A percentile compares a stretch with the other conserved stretches of the same genome.
Conservation (phyloP, 2,888 invertebrate species). For the Caenorhabditis imperialis region DNA sequence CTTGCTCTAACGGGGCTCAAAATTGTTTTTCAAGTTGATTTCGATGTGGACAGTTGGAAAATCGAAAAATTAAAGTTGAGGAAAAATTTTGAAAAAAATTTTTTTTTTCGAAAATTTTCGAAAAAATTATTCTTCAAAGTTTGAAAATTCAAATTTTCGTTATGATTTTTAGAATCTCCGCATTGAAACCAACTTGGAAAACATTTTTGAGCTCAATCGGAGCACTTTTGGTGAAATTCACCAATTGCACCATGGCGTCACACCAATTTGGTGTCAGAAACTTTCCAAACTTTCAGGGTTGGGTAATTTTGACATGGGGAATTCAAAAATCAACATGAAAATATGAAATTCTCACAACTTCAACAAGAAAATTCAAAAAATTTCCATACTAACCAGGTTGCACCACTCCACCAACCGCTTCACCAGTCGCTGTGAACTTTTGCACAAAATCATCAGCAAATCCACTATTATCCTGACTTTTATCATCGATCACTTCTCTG, state of each 20-base stretch:
- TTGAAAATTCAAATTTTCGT: too few relatives aligned
- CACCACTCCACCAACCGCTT: conserved; percentile 96
- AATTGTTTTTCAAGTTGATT: neutral
- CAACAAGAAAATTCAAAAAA: too few relatives aligned
- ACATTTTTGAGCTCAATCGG: too few relatives aligned
- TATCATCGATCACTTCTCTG: conserved; percentile 89
- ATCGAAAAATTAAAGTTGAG: neutral
- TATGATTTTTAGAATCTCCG: too few relatives aligned
- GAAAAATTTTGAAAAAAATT: neutral
- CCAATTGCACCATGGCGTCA: too few relatives aligned
- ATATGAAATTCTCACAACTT: too few relatives aligned
- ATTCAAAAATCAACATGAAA: too few relatives aligned
- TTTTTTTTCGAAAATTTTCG: neutral
- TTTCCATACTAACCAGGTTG: conserved; percentile 80
- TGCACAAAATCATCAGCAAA: conserved; percentile 80
- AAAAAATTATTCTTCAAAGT: too few relatives aligned
- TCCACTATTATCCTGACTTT: conserved; percentile 61
- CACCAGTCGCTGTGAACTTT: conserved; percentile 85
- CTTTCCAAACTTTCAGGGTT: conserved; percentile 1
- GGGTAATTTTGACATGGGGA: neutral
- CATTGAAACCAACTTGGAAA: too few relatives aligned
- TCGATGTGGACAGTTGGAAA: neutral
- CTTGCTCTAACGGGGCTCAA: too few relatives aligned
- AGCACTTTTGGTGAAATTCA: too few relatives aligned
- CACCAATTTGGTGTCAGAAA: too few relatives aligned